Base-by-base conservation (phyloP, 2,888 invertebrate genomes). In the Scaptomyza caliginosa region DNA sequence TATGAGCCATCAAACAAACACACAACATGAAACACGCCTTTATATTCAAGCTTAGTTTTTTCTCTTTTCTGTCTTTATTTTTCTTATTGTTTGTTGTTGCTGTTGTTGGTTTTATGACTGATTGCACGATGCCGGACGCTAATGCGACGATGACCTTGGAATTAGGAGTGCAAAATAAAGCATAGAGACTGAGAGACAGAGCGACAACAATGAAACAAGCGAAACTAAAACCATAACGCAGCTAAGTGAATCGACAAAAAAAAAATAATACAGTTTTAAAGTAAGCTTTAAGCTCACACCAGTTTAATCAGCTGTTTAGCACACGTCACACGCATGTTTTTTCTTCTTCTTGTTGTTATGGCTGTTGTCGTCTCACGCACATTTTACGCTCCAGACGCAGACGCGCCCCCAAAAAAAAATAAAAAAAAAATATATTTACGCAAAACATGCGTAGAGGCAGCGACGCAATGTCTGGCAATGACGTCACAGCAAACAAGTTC, bases 141-240 rank as follows among this genome's bases (percentile, higher is more conserved):
- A 77, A 80, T 80, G 83, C 83, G 72, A 50, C 28, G 64, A 34
- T 69, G 85, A 78, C 77, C 85, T 79, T 82, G 76, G 38, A 76
- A 64, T 70, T 70, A 63, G 66, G 67, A 83, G 73, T 70, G 66
- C 63, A 78, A 51, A 36, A 65, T 3, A 26, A 26, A 26, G 8
- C 26, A 8, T 6, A 55, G 62, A 59, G 63, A 45, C 36, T 10
- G 51, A 40, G 17, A 52, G 42, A 32, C 21, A 48, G 36, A 17
- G 30, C n/a, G 50, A 49, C 59, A 42, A 62, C 3, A 11, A 43
- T 38, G 34, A 24, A 63, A 17, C 48, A 65, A 52, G 42, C 39
- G 40, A 74, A 67, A 54, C 56, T 26, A 76, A 67, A 67, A 55
- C 46, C 67, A 67, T 63, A 75, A 60, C 67, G 39, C 55, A 67